These are phyloP conservation scores for Antigone vipio DNA, from an alignment of 2,113 vertebrate species.

Conservation along the genomic window DNA sequence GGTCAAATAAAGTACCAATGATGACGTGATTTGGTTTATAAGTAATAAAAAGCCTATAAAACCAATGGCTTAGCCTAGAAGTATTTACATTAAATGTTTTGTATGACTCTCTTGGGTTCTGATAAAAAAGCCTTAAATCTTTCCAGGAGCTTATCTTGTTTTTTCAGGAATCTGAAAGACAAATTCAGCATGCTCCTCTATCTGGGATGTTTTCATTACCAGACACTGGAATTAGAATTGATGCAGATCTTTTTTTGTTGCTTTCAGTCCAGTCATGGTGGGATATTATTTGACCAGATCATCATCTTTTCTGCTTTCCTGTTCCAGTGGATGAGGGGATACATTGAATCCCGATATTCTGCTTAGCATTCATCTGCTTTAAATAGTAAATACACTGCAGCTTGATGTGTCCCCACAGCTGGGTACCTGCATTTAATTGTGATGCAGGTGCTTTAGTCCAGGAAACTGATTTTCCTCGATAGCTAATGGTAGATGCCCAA, in stretches of 20 bases:
- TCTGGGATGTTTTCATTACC: neutral
- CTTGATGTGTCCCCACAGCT: neutral
- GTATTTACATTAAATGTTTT: neutral
- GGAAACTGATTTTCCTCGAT: neutral
- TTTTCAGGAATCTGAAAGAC: neutral
- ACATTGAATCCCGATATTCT: neutral
- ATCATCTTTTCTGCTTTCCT: neutral
- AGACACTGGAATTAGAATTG: neutral
- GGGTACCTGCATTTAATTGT: neutral
- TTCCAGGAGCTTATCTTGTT: neutral
- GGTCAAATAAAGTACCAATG: neutral
- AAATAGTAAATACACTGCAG: neutral
- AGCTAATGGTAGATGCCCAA: neutral
- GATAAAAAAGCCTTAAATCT: neutral
- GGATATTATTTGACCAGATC: neutral
- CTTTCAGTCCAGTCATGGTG: neutral
- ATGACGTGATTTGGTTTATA: neutral
- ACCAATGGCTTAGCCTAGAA: neutral
- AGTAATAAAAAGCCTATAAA: slow-evolving; percentile 29
- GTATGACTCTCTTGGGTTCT: neutral
- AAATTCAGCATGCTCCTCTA: neutral
- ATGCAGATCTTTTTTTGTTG: neutral
- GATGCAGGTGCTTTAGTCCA: neutral
- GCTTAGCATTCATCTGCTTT: neutral
- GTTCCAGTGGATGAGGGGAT: neutral